These are phyloP conservation scores for Sebastes cheni DNA, from an alignment of 2,797 vertebrate species.

Conservation along the genomic window DNA sequence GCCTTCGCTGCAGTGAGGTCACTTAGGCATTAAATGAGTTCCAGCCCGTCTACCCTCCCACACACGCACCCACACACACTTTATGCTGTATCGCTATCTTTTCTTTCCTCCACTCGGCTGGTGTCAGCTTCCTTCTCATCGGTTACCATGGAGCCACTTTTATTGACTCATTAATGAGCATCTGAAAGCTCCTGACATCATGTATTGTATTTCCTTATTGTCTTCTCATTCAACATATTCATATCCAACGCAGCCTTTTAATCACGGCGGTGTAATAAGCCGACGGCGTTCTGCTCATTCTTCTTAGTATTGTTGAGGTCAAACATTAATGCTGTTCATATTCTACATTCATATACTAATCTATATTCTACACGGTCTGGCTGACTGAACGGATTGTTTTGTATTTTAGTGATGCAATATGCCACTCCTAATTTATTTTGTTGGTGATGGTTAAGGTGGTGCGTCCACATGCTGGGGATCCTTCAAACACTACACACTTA, in stretches of 20 bases:
- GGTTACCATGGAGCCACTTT: not conserved
- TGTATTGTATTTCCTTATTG: not conserved
- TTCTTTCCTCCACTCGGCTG: not conserved
- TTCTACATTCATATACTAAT: not conserved
- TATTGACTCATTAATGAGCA: not conserved
- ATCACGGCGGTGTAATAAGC: not conserved
- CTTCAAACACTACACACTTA: not conserved
- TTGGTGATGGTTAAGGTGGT: not conserved
- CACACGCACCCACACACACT: not conserved
- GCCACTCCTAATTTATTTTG: not conserved
- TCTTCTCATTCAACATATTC: not conserved
- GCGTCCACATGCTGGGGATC: not conserved
- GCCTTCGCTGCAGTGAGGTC: slow-evolving; percentile 90
- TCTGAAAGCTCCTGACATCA: not conserved
- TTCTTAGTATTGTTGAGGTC: not conserved
- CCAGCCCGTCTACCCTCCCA: slow-evolving; percentile 84
- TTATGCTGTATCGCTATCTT: too few relatives aligned
- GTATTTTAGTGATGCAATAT: not conserved
- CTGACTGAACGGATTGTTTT: not conserved
- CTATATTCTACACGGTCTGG: too few relatives aligned
- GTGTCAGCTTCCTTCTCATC: not conserved
- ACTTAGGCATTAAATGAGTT: slow-evolving; percentile 97
- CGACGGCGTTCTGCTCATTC: not conserved
- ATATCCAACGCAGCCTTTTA: not conserved
- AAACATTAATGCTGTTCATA: too few relatives aligned